Conservation (phyloP, 2,888 invertebrate species). For the Trichopoda pennipes region DNA sequence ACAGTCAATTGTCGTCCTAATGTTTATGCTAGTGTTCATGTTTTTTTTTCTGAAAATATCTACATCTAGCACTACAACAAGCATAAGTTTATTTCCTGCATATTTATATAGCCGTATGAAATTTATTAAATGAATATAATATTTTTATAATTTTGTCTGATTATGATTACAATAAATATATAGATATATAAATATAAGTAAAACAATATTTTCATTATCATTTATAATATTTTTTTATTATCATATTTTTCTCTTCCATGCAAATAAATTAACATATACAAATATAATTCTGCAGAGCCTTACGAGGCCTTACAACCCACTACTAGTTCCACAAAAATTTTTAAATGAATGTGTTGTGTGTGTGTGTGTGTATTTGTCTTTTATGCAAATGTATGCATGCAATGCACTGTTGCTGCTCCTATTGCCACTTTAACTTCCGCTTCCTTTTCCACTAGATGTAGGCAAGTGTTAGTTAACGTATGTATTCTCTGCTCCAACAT, state of each 20-base stretch:
- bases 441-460: constrained; percentile 29
- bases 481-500: not conserved
- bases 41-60: too few relatives aligned
- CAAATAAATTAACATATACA: constrained; percentile 30
- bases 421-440: constrained; percentile 58
- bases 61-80: too few relatives aligned
- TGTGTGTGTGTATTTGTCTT: not conserved
- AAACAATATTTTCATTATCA: constrained; percentile 44
- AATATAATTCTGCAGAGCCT: not conserved
- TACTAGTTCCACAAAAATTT: too few relatives aligned
- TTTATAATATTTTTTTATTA: constrained; percentile 19
- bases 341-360: too few relatives aligned
- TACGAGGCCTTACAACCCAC: not conserved
- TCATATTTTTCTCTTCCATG: not conserved
- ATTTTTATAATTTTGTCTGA: constrained; percentile 43
- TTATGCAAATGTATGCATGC: constrained; percentile 41
- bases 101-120: not conserved
- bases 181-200: constrained; percentile 12
- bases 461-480: not conserved
- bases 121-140: constrained; percentile 40
- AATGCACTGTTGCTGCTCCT: constrained; percentile 44
- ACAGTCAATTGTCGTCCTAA: too few relatives aligned
- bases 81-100: too few relatives aligned
- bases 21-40: too few relatives aligned
- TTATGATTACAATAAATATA: constrained; percentile 18